A percentile compares a stretch with the other conserved stretches of the same genome.
Conservation (phyloP, 37 sponge, comb jelly and placozoan genomes). For the Ianthella basta region DNA sequence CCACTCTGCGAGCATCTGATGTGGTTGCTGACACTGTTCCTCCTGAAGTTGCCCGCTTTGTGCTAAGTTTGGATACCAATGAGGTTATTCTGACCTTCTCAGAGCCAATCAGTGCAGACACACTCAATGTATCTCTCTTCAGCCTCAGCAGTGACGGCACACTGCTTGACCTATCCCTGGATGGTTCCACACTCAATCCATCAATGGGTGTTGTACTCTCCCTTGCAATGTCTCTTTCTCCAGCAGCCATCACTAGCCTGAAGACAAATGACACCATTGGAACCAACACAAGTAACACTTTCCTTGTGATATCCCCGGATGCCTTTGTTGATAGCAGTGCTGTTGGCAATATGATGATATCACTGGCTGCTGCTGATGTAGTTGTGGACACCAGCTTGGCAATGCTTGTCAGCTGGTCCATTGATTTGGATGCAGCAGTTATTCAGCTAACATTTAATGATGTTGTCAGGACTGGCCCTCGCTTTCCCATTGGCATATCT, state of each 20-base stretch:
- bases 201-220: constrained; percentile 35
- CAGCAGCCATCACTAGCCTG: constrained; percentile 54
- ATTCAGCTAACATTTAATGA: constrained; percentile 72
- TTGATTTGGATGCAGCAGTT: constrained; percentile 66
- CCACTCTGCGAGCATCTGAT: constrained; percentile 21
- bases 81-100: constrained; percentile 76
- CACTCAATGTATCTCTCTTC: constrained; percentile 42
- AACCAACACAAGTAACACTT: constrained; percentile 48
- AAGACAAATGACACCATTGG: constrained; percentile 69
- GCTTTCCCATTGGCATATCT: constrained; percentile 41
- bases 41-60: constrained; percentile 57
- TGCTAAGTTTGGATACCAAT: constrained; percentile 71
- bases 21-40: constrained; percentile 59
- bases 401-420: constrained; percentile 41
- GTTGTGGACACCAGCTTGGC: constrained; percentile 54
- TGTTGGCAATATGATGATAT: constrained; percentile 16
- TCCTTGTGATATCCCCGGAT: constrained; percentile 14
- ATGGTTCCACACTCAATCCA: neutral
- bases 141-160: constrained; percentile 41
- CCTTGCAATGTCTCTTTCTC: constrained; percentile 29
- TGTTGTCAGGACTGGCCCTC: constrained; percentile 46
- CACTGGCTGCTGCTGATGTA: constrained; percentile 23
- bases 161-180: constrained; percentile 12
- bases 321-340: constrained; percentile 53
- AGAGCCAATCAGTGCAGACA: constrained; percentile 69